These are phyloP conservation scores for Trigoniulus corallinus DNA, from an alignment of 1,140 invertebrate genomes.

Conservation along the genomic window DNA sequence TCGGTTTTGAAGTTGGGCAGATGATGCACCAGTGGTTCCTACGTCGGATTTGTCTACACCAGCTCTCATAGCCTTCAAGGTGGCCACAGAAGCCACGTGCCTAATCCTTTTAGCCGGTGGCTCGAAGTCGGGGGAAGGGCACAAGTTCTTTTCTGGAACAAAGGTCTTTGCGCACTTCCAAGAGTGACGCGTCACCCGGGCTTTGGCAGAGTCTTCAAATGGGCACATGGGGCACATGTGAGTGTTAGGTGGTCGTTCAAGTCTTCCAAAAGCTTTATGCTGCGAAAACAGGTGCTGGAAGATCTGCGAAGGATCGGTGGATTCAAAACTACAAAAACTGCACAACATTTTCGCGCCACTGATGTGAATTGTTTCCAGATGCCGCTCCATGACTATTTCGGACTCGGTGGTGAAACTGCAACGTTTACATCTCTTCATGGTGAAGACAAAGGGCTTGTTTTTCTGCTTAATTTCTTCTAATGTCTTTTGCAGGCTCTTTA, in stretches of 20 bases:
- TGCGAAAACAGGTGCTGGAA: constrained; percentile 78
- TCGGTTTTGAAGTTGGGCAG: not conserved
- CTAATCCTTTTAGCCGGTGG: constrained; percentile 69
- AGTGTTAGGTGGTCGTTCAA: constrained; percentile 67
- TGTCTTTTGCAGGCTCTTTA: constrained; percentile 53
- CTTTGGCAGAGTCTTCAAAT: constrained; percentile 86
- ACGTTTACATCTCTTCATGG: constrained; percentile 66
- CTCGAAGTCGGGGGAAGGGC: constrained; percentile 73
- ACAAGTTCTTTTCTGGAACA: constrained; percentile 63
- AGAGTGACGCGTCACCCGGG: constrained; percentile 74
- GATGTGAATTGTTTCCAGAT: constrained; percentile 84
- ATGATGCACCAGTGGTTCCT: constrained; percentile 1
- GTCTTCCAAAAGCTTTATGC: constrained; percentile 60
- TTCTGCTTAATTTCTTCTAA: constrained; percentile 73
- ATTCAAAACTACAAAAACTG: constrained; percentile 70
- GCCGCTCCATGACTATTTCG: constrained; percentile 62
- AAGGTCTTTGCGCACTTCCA: constrained; percentile 82
- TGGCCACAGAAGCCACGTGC: not conserved
- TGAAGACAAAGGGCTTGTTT: constrained; percentile 64
- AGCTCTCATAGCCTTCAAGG: constrained; percentile 7
- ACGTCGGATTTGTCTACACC: not conserved
- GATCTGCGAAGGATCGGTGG: constrained; percentile 68
- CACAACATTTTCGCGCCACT: constrained; percentile 50
- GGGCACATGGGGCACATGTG: constrained; percentile 88
- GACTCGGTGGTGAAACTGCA: constrained; percentile 91